phyloP scores from a whole-genome alignment of 2,113 vertebrate species.

The Otolemur garnettii region DNA sequence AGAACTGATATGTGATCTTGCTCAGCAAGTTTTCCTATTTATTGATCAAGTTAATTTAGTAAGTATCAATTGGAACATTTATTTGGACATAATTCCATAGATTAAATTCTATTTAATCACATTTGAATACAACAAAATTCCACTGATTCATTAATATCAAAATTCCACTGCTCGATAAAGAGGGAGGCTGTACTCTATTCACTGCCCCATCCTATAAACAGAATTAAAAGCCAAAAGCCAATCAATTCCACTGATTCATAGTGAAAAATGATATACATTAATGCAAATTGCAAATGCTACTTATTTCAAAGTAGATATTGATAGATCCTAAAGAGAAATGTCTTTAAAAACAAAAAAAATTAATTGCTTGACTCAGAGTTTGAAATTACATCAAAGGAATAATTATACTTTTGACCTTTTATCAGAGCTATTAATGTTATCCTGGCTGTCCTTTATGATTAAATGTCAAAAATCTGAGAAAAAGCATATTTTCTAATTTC shows the following conservation, averaged over 20 bases:
- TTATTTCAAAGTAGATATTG: neutral
- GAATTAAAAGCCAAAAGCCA: neutral
- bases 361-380: neutral
- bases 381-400: slow-evolving; percentile 18
- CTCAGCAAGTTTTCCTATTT: neutral
- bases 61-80: neutral
- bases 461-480: slow-evolving; percentile 28
- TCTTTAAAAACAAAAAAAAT: slow-evolving; percentile 27
- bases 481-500: slow-evolving; percentile 1
- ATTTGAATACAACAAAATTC: too few relatives aligned
- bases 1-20: neutral
- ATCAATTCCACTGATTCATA: too few relatives aligned
- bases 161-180: neutral
- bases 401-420: neutral
- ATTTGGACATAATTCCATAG: neutral
- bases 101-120: neutral
- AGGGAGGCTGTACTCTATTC: neutral
- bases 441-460: neutral
- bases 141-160: too few relatives aligned
- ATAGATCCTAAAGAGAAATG: neutral
- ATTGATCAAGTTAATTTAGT: neutral
- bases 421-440: neutral
- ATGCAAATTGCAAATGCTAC: neutral
- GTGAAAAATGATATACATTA: neutral
- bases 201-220: neutral